A percentile compares a stretch with the other conserved stretches of the same genome.
Evolutionary conservation across 2,888 invertebrate species (phyloP).

Genomic region (Ariolimax columbianus): DNA sequence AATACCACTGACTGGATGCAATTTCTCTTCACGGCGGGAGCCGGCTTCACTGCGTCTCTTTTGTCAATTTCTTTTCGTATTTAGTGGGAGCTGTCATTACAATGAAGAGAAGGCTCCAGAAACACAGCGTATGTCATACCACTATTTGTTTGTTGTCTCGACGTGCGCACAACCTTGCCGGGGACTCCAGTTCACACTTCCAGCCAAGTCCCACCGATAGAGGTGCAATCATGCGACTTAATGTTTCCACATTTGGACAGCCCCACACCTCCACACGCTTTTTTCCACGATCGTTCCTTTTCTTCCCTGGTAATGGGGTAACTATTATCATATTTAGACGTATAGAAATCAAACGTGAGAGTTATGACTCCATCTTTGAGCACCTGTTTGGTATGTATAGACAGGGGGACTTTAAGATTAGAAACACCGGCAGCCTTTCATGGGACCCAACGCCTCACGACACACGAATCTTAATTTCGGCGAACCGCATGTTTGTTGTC

Average conservation of each 20-base stretch:
- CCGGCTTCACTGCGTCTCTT: too few species aligned
- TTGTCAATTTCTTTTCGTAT: too few species aligned
- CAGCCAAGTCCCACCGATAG: not conserved
- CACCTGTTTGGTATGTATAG: constrained; percentile 34
- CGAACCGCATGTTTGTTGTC: constrained; percentile 6
- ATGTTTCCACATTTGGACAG: not conserved
- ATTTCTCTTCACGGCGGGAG: too few species aligned
- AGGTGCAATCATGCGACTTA: constrained; percentile 5
- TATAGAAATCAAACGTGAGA: not conserved
- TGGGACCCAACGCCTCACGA: constrained; percentile 2
- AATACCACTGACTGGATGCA: too few species aligned
- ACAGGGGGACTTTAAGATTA: not conserved
- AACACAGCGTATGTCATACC: too few species aligned
- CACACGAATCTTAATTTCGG: constrained; percentile 29
- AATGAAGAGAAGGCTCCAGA: too few species aligned
- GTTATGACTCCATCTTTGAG: constrained; percentile 7
- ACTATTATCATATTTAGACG: constrained; percentile 22
- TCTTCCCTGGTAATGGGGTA: not conserved
- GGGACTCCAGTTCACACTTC: not conserved
- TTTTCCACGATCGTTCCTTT: not conserved
- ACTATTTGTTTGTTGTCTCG: not conserved
- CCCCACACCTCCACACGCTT: constrained; percentile 28
- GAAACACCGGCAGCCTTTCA: not conserved
- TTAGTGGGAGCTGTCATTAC: too few species aligned
- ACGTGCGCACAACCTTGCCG: not conserved